These are phyloP conservation scores for Coregonus sp. DNA, from an alignment of 2,797 vertebrate species.

Conservation along the genomic window DNA sequence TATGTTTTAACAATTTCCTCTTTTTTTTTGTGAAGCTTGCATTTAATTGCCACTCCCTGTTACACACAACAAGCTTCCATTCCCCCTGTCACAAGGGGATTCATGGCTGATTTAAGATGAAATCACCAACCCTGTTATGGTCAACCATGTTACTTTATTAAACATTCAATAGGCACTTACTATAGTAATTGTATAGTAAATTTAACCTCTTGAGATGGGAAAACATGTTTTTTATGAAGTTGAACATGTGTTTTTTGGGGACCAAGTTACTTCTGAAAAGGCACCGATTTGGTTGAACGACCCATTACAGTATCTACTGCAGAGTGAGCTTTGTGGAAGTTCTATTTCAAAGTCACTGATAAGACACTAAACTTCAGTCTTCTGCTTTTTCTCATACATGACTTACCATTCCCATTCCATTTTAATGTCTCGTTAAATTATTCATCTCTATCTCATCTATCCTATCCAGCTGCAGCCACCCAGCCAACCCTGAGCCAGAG, in stretches of 20 bases:
- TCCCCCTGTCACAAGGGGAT: too few relatives aligned
- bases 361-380: background rate
- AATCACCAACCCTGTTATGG: too few relatives aligned
- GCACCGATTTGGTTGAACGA: background rate
- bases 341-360: background rate
- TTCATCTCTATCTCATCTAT: slow-evolving; percentile 54
- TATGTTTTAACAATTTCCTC: too few relatives aligned
- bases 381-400: slow-evolving; percentile 47
- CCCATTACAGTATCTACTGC: background rate
- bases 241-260: background rate
- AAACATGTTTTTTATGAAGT: too few relatives aligned
- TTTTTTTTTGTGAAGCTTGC: too few relatives aligned
- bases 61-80: too few relatives aligned
- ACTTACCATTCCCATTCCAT: slow-evolving; percentile 62
- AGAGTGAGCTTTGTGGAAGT: background rate
- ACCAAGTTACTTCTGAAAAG: background rate
- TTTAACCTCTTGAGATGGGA: too few relatives aligned
- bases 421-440: slow-evolving; percentile 70
- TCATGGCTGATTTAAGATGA: too few relatives aligned
- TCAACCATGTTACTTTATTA: too few relatives aligned
- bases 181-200: too few relatives aligned
- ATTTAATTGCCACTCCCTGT: too few relatives aligned
- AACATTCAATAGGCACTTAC: too few relatives aligned
- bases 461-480: slow-evolving; percentile 47
- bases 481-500: slow-evolving; percentile 29